A percentile compares a stretch with the other conserved stretches of the same genome.
Evolutionary conservation across 2,113 vertebrate genomes (phyloP).

Genomic region (Labeo catla): DNA sequence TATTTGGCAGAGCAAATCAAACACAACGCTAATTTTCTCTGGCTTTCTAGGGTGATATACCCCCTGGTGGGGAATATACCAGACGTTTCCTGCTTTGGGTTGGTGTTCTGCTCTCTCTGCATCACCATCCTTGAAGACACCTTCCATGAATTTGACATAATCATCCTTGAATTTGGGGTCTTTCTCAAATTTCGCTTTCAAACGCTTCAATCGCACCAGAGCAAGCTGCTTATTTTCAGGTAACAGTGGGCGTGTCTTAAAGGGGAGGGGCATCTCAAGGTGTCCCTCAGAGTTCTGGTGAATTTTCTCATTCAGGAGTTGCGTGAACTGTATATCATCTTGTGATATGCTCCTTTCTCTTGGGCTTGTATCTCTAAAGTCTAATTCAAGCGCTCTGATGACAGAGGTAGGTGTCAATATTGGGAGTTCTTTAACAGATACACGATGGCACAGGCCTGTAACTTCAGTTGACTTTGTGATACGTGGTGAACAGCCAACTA

Average conservation of each 20-base stretch:
- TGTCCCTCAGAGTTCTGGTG: conserved; percentile 39
- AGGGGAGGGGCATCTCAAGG: conserved; percentile 49
- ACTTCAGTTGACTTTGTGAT: conserved; percentile 15
- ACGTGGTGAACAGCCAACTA: conserved; percentile 33
- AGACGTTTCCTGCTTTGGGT: conserved; percentile 29
- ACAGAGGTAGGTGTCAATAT: conserved; percentile 44
- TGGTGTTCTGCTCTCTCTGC: conserved; percentile 31
- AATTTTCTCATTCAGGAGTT: conserved; percentile 16
- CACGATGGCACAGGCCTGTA: conserved; percentile 42
- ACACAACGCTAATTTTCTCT: conserved; percentile 20
- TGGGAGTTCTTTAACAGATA: conserved; percentile 50
- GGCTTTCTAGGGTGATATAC: conserved; percentile 43
- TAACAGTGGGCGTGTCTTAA: conserved; percentile 17
- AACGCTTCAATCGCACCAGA: conserved; percentile 21
- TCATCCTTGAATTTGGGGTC: conserved; percentile 37
- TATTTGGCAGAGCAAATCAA: conserved; percentile 34
- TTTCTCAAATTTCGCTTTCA: conserved; percentile 41
- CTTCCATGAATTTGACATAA: conserved; percentile 33
- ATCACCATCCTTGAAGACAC: conserved; percentile 51
- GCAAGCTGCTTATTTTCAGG: conserved; percentile 42
- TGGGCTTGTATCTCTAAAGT: conserved; percentile 12
- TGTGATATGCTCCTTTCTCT: conserved; percentile 36
- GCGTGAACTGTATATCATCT: conserved; percentile 44
- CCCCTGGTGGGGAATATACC: conserved; percentile 47
- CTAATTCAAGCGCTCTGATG: conserved; percentile 47